Base-by-base conservation (phyloP, 1,140 invertebrate genomes). In the Microplitis mediator region DNA sequence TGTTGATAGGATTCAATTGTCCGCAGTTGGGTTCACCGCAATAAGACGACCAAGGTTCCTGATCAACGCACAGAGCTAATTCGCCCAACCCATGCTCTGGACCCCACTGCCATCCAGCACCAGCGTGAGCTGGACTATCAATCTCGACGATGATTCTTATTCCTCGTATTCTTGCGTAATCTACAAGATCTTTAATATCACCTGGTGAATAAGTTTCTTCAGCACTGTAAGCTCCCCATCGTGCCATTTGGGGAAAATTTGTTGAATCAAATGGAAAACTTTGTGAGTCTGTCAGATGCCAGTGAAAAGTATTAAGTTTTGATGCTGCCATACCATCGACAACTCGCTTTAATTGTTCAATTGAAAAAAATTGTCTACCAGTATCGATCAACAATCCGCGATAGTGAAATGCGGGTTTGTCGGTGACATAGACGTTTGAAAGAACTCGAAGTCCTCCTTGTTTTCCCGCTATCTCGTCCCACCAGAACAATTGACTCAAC, bases 271-370 rank as follows among this genome's bases (percentile, higher is more conserved):
- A 89, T 0, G 95, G 94, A 82, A 96, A 96, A 79, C 94, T 95
- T 23, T 96, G 94, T 0, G 92, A 92, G 81, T 97, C 95, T 0
- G 94, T 95, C n/a, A 96, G 94, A 76, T 97, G 95, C 94, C 94
- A 96, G 77, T 97, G 95, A 39, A 96, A 91, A 0, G 94, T 92
- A 78, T 97, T 97, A 73, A 97, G 82, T 84, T 97, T 97, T 23
- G 91, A 92, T 0, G 92, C 89, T 0, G 93, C 91, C 94, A 97
- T 95, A 3, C 90, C 94, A 76, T 95, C 92, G 1, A 96, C 85
- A 3, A 92, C 92, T 58, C 89, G 90, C 74, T 91, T 91, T 4
- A 96, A 88, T 4, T 85, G 81, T 0, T 87, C 82, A 58, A 95
- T 78, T 0, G 91, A 88, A 61, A 95, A 89, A 79, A 91, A 96